phyloP scores from a whole-genome alignment of 2,797 vertebrate species.

The Amazona ochrocephala region DNA sequence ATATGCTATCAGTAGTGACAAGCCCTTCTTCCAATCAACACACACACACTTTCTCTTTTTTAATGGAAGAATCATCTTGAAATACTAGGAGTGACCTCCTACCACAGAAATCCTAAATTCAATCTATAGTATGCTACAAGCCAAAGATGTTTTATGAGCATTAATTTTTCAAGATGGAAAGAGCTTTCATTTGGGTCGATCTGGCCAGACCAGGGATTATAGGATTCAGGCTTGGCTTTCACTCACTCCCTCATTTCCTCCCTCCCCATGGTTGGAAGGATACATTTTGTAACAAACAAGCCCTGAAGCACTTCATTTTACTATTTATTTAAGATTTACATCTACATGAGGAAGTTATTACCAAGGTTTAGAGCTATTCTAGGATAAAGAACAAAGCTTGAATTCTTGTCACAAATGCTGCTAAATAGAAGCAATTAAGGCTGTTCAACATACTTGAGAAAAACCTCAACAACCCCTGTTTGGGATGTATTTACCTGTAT shows the following conservation, averaged over 20 bases:
- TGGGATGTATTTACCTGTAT: background rate
- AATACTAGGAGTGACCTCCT: background rate
- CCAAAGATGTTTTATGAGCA: background rate
- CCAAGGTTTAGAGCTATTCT: background rate
- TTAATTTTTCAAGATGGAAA: background rate
- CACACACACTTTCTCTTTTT: accelerated
- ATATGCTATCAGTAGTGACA: background rate
- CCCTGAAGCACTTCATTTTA: constrained; percentile 32
- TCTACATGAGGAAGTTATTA: constrained; percentile 45
- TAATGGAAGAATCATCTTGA: background rate
- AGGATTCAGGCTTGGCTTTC: background rate
- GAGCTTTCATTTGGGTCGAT: background rate
- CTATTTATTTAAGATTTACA: constrained; percentile 36
- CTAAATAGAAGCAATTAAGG: background rate
- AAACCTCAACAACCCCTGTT: background rate
- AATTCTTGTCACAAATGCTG: background rate
- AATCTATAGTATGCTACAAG: background rate
- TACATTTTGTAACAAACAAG: background rate
- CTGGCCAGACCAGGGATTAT: background rate
- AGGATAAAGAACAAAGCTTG: constrained; percentile 6
- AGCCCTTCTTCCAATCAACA: background rate
- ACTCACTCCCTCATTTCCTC: background rate
- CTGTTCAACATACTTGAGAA: background rate
- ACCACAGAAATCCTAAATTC: background rate
- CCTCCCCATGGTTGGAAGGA: background rate